Base-by-base conservation (phyloP, 2,113 vertebrate species). In the Coryphaenoides rupestris region DNA sequence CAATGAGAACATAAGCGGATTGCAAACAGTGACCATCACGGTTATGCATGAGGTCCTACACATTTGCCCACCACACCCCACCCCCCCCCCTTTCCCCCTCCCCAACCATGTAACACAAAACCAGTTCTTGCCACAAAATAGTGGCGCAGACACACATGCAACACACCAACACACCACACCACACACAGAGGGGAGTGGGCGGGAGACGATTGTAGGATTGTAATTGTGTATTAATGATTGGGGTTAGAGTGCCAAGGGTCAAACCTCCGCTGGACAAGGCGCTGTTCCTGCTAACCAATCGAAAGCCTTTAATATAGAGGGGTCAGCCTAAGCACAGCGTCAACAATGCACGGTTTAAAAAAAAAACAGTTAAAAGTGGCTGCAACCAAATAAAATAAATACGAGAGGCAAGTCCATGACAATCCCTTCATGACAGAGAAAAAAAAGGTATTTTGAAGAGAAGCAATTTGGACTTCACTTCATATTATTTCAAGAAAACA, bases 191-290 rank as follows among this genome's bases (percentile, higher is more conserved):
- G 33, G 33, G 9, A 12, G 33, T 7, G 33, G 33, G 55, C 82
- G 68, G 86, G 87, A 91, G 91, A 92, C 91, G 89, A 85, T 87
- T 81, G 72, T 86, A 84, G 67, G 81, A 70, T n/a, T 86, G 77
- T 85, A 87, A 89, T 86, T 83, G 75, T 79, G 54, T 86, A 61
- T 86, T 89, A 86, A 86, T 87, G 80, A 84, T 79, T 47, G 60
- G 72, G 81, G 78, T 70, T 69, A 78, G 50, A 63, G 75, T 74
- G 84, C 23, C n/a, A 74, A 60, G 80, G 78, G 81, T 82, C 72
- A 78, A 64, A 65, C n/a, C 46, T 46, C 60, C 46, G 45, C n/a
- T 19, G 57, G 62, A 45, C 55, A 53, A 73, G 58, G 24, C 77
- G 65, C 72, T 79, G 77, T 76, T 74, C n/a, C 72, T 63, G 47